Base-by-base conservation (phyloP, 2,888 invertebrate genomes). In the Acanthosoma haemorrhoidale region DNA sequence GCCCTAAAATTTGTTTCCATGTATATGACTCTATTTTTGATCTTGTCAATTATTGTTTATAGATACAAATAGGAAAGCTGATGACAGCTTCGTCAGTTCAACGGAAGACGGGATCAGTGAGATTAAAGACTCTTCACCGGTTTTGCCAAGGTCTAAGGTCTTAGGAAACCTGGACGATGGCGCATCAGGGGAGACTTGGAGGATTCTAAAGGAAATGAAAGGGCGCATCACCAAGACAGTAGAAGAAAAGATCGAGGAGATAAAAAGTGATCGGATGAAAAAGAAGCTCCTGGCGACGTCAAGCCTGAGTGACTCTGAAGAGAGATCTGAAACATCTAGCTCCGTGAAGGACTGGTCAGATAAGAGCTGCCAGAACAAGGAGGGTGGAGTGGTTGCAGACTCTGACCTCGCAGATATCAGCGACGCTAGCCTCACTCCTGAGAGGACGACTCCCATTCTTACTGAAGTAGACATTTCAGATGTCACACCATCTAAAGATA, bases 181-280 rank as follows among this genome's bases (percentile, higher is more conserved):
- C 13, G 82, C 82, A 2, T 81, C 83, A 1, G 82, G 83, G 74
- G 31, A 70, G 15, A 63, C 87, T 5, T 89, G 89, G 89, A 86
- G 86, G 76, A 84, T 89, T 77, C 86, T 90, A 74, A 85, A 86
- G 73, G 89, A 89, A 74, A 86, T 90, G 70, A 88, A 84, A 79
- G 89, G 87, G 61, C 89, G 89, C 80, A 87, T 90, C 73, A 86
- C 89, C 39, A 90, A 89, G 78, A 89, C 89, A 38, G 89, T 90
- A 60, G 90, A 90, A 78, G 90, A 89, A 72, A 90, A 88, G 81
- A 82, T 89, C 70, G 87, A 86, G 9, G 86, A 86, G 76, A 86
- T 87, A 70, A 88, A 89, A 75, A 82, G 80, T 73, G 87, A 87
- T 75, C 84, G 84, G 38, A 67, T 69, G 41, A 68, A 38, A 16